phyloP scores from a whole-genome alignment of 2,888 invertebrate species.

The Philonicus albiceps region DNA sequence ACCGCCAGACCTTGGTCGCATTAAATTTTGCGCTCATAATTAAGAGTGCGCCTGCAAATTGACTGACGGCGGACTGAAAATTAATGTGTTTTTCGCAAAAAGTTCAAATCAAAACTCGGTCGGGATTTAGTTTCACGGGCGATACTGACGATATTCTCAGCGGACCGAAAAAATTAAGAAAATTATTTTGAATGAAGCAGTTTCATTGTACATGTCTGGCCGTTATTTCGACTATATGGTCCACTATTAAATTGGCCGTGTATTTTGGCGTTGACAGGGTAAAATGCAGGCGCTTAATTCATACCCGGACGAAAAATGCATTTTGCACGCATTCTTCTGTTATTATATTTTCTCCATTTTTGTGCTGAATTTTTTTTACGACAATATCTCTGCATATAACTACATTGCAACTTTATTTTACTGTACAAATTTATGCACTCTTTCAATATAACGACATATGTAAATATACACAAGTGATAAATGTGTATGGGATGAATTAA shows the following conservation, averaged over 20 bases:
- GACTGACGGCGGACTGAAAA: background rate
- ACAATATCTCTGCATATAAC: too few relatives aligned
- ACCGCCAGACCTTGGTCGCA: background rate
- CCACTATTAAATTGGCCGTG: background rate
- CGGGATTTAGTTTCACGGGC: background rate
- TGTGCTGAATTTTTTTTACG: too few relatives aligned
- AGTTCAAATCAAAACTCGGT: background rate
- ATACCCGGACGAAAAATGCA: background rate
- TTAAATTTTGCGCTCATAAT: constrained; percentile 19
- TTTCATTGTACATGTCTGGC: background rate
- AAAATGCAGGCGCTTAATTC: background rate
- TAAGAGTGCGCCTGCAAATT: constrained; percentile 15
- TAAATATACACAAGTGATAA: too few relatives aligned
- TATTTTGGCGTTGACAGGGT: background rate
- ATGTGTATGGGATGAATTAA: too few relatives aligned
- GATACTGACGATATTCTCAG: background rate
- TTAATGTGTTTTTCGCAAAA: background rate
- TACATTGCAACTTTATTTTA: too few relatives aligned
- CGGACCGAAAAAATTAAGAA: background rate
- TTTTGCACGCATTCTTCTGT: background rate
- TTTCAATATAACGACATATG: too few relatives aligned
- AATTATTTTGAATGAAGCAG: background rate
- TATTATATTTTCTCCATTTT: background rate
- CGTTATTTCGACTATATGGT: background rate
- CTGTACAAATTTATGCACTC: too few relatives aligned